Conservation (phyloP, 1,140 invertebrate species). For the Halyomorpha halys region DNA sequence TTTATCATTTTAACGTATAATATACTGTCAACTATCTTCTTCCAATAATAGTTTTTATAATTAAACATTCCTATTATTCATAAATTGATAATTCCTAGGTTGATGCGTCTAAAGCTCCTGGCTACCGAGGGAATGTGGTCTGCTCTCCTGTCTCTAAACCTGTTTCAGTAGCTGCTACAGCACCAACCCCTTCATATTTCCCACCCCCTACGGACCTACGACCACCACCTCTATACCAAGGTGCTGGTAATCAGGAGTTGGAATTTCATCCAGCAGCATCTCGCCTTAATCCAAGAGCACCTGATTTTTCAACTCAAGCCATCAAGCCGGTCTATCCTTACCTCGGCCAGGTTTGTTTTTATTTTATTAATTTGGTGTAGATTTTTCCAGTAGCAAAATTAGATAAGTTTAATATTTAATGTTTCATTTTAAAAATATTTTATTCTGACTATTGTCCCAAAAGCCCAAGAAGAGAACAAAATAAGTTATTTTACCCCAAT, state of each 20-base stretch:
- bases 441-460: too few species aligned
- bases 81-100: slow-evolving; percentile 38
- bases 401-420: too few species aligned
- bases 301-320: slow-evolving; percentile 57
- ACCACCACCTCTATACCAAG: slow-evolving; percentile 20
- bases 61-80: neutral
- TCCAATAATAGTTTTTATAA: too few species aligned
- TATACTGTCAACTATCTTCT: too few species aligned
- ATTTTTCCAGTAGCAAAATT: too few species aligned
- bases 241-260: neutral
- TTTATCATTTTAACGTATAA: too few species aligned
- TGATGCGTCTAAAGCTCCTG: slow-evolving; percentile 70
- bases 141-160: slow-evolving; percentile 57
- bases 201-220: slow-evolving; percentile 13
- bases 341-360: too few species aligned
- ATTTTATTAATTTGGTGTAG: too few species aligned
- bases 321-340: slow-evolving; percentile 27
- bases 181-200: slow-evolving; percentile 31
- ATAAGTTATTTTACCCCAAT: too few species aligned
- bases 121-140: slow-evolving; percentile 57
- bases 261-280: slow-evolving; percentile 37
- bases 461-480: too few species aligned
- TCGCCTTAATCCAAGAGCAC: slow-evolving; percentile 75
- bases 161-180: slow-evolving; percentile 30
- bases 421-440: too few species aligned